Conservation (phyloP, 2,888 invertebrate genomes). For the Linnaemya vulpina region DNA sequence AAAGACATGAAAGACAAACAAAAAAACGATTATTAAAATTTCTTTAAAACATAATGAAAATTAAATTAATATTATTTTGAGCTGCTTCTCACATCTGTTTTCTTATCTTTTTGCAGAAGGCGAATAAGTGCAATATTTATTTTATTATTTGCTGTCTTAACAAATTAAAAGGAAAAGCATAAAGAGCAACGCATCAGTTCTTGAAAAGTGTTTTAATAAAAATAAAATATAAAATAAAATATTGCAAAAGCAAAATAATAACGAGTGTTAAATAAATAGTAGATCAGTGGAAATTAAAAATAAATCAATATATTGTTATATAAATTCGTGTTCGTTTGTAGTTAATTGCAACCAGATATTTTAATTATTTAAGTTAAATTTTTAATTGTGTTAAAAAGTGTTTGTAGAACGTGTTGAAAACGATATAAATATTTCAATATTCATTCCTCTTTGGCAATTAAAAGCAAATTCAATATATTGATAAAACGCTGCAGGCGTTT, state of each 20-base stretch:
- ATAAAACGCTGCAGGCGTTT: slow-evolving; percentile 53
- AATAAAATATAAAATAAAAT: slow-evolving; percentile 3
- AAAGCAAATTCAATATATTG: slow-evolving; percentile 14
- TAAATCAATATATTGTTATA: neutral
- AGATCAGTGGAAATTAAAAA: neutral
- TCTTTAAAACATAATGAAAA: neutral
- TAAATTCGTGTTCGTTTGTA: slow-evolving; percentile 16
- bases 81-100: slow-evolving; percentile 4
- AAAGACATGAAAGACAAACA: slow-evolving; percentile 2
- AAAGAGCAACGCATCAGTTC: slow-evolving; percentile 4
- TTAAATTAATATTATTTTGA: slow-evolving; percentile 7
- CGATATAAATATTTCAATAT: slow-evolving; percentile 15
- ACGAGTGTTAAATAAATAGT: slow-evolving; percentile 9
- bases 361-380: slow-evolving; percentile 17
- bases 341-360: slow-evolving; percentile 15
- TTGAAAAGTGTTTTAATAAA: slow-evolving; percentile 27
- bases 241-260: slow-evolving; percentile 21
- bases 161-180: slow-evolving; percentile 38
- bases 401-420: slow-evolving; percentile 9
- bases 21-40: slow-evolving; percentile 5
- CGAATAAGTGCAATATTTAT: slow-evolving; percentile 64
- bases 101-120: slow-evolving; percentile 52
- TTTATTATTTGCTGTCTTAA: neutral
- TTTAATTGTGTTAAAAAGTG: slow-evolving; percentile 19
- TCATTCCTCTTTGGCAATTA: neutral